phyloP scores from a whole-genome alignment of 2,113 vertebrate genomes.

The Diglossa brunneiventris region DNA sequence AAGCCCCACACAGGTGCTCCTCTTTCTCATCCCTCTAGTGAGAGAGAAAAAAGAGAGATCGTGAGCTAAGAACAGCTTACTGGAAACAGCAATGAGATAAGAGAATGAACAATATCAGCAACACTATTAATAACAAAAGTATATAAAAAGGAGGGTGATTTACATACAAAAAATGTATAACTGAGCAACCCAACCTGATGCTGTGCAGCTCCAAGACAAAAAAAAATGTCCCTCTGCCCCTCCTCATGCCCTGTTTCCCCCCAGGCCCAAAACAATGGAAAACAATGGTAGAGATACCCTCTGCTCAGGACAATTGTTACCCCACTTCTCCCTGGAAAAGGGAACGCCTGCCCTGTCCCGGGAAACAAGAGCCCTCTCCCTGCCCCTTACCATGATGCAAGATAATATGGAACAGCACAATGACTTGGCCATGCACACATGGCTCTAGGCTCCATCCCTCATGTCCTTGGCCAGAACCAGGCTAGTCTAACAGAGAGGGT shows the following conservation, averaged over 20 bases:
- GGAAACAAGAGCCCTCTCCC: background rate
- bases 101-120: background rate
- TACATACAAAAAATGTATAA: background rate
- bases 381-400: background rate
- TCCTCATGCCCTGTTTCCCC: fast-evolving
- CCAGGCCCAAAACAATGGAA: background rate
- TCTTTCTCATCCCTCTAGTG: background rate
- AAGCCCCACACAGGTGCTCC: fast-evolving
- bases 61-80: background rate
- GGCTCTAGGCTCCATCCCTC: background rate
- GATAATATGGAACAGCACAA: background rate
- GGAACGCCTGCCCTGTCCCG: fast-evolving
- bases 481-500: background rate
- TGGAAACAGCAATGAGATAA: background rate
- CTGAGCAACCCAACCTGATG: background rate
- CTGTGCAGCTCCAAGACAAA: background rate
- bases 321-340: background rate
- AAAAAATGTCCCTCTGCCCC: background rate
- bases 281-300: background rate
- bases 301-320: background rate
- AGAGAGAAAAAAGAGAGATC: background rate
- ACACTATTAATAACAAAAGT: background rate
- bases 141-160: background rate
- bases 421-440: background rate
- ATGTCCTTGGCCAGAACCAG: background rate